phyloP scores from a whole-genome alignment of 2,113 vertebrate genomes.

The Protobothrops mucrosquamatus region DNA sequence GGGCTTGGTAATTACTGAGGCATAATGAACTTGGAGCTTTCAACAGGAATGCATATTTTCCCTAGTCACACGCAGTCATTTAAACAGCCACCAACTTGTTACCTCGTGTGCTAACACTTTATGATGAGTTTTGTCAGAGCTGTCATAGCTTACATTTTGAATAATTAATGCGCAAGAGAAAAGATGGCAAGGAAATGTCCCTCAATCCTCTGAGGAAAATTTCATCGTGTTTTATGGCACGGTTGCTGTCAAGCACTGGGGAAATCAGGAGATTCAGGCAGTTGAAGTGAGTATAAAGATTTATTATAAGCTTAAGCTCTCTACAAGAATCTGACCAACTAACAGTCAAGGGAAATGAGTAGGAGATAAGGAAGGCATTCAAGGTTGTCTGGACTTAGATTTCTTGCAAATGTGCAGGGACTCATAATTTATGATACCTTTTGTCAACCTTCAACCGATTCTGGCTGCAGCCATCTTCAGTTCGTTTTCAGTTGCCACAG shows the following conservation, averaged over 20 bases:
- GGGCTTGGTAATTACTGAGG: conserved; percentile 46
- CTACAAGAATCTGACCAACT: background rate
- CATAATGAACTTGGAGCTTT: conserved; percentile 60
- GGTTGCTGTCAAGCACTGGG: background rate
- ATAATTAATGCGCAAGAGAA: conserved; percentile 54
- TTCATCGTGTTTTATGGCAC: conserved; percentile 7
- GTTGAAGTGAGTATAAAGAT: background rate
- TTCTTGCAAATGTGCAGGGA: background rate
- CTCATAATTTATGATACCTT: background rate
- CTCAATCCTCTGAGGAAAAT: background rate
- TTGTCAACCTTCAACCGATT: too few relatives aligned
- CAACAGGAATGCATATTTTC: conserved; percentile 62
- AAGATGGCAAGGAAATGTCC: conserved; percentile 31
- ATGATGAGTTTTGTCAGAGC: conserved; percentile 49
- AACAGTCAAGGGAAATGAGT: background rate
- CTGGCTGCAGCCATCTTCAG: too few relatives aligned
- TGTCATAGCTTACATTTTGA: conserved; percentile 47
- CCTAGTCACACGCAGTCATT: conserved; percentile 45
- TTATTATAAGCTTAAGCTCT: background rate
- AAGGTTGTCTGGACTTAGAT: too few relatives aligned
- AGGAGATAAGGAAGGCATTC: too few relatives aligned
- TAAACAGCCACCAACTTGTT: conserved; percentile 64
- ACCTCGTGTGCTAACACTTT: conserved; percentile 52
- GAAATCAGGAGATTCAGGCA: background rate
- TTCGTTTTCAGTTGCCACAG: too few relatives aligned